A percentile compares a stretch with the other conserved stretches of the same genome.
phyloP scores from a whole-genome alignment of 2,888 invertebrate genomes.

The Rhamnusium bicolor region DNA sequence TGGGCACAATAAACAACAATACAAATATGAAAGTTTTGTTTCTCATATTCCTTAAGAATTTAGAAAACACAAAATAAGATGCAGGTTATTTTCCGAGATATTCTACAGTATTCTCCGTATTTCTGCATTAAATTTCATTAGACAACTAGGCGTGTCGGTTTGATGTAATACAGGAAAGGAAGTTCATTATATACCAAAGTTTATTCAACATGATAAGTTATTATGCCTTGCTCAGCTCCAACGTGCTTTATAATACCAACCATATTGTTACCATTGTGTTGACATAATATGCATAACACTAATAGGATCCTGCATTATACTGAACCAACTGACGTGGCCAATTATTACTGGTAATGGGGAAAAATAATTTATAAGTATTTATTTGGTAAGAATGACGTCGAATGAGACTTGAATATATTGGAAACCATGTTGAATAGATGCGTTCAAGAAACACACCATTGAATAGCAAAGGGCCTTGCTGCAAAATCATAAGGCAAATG shows the following conservation, averaged over 20 bases:
- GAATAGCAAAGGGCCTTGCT: too few species aligned
- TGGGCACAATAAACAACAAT: too few species aligned
- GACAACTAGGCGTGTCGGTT: constrained; percentile 28
- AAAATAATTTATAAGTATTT: not conserved
- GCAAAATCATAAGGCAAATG: too few species aligned
- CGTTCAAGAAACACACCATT: too few species aligned
- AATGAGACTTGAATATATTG: too few species aligned
- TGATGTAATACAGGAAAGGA: constrained; percentile 33
- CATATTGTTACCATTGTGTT: constrained; percentile 31
- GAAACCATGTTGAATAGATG: too few species aligned
- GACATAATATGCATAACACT: constrained; percentile 21
- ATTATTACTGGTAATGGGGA: constrained; percentile 4
- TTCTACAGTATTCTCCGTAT: not conserved
- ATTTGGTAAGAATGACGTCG: too few species aligned
- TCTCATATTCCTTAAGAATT: too few species aligned
- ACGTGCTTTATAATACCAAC: constrained; percentile 19
- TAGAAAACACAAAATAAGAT: too few species aligned
- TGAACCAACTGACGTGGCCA: not conserved
- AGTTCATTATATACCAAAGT: constrained; percentile 29
- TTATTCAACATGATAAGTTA: constrained; percentile 33
- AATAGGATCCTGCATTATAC: constrained; percentile 14
- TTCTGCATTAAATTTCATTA: constrained; percentile 23
- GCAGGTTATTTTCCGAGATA: constrained; percentile 5
- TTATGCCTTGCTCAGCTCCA: constrained; percentile 27
- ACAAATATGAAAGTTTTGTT: too few species aligned